Evolutionary conservation across 2,113 vertebrate species (phyloP), one percentile per base, ranked within the genome.

Genomic region (Clarias batrachus): DNA sequence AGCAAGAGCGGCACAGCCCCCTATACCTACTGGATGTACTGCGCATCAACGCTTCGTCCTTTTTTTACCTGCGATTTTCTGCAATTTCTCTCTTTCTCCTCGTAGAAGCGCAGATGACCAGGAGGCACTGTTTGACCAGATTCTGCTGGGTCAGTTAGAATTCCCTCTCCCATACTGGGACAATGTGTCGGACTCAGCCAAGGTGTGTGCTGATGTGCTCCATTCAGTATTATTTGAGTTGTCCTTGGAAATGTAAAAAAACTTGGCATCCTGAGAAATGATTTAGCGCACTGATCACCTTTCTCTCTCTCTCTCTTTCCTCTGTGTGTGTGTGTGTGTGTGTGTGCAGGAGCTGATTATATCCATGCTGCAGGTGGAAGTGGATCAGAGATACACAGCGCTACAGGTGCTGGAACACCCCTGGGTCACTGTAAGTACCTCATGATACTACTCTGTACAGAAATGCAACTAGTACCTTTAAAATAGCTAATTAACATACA

Each of bases 161-260:
- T 99, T 99, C 89, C 97, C 98, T 70, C 93, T 96, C 88, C 96
- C 97, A 0, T 96, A 97, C 87, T 99, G 98, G 98, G 98, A 99
- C 92, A 97, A 96, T 0, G 94, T 99, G 87, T 99, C 98, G 10
- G 97, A 97, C 66, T 95, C 95, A 11, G 98, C 98, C 81, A 99
- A 99, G 96, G 98, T 99, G 90, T 10, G 93, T 89, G n/a, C 57
- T 52, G 21, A 9, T 71, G 19, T 71, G 17, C 33, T 73, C 37
- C 48, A 19, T 74, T 74, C 41, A 12, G 25, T 48, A 23, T 48
- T 25, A 7, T 74, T 12, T 74, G 4, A 74, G 52, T 5, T 52
- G 17, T 73, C 37, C 33, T 17, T n/a, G n/a, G n/a, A 74, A 30
- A n/a, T 59, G 37, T 21, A 21, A 57, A 57, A 78, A 16, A 13